Conservation (phyloP, 2,797 vertebrate genomes). For the Morus bassanus region DNA sequence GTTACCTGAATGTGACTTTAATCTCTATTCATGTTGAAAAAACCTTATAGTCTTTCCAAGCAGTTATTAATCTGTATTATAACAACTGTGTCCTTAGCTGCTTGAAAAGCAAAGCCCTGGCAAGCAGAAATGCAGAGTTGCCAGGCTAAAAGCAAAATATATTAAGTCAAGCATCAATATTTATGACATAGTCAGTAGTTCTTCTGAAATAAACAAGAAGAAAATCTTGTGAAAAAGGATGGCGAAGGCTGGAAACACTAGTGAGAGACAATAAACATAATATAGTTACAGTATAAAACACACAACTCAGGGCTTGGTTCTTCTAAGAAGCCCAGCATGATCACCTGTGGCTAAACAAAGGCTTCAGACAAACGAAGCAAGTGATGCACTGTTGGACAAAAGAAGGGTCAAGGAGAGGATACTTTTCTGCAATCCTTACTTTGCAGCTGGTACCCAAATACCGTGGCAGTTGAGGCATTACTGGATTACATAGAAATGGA, state of each 20-base stretch:
- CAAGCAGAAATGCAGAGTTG: not conserved
- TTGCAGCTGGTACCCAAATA: not conserved
- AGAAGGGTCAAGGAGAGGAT: not conserved
- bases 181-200: conserved; percentile 34
- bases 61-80: conserved; percentile 35
- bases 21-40: conserved; percentile 58
- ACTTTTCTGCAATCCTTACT: not conserved
- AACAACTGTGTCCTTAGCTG: not conserved
- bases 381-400: not conserved
- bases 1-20: conserved; percentile 64
- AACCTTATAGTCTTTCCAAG: not conserved
- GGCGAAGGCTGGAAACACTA: not conserved
- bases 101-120: conserved; percentile 21
- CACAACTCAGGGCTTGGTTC: not conserved
- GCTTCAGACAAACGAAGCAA: not conserved
- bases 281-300: not conserved
- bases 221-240: conserved; percentile 10
- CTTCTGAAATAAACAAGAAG: conserved; percentile 26
- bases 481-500: not conserved
- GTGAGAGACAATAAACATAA: not conserved
- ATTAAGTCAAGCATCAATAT: conserved; percentile 46
- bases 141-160: conserved; percentile 38
- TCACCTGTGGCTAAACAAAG: not conserved
- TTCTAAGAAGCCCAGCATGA: not conserved
- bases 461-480: not conserved